Evolutionary conservation across 2,113 vertebrate genomes (phyloP).

Genomic region (Colius striatus): DNA sequence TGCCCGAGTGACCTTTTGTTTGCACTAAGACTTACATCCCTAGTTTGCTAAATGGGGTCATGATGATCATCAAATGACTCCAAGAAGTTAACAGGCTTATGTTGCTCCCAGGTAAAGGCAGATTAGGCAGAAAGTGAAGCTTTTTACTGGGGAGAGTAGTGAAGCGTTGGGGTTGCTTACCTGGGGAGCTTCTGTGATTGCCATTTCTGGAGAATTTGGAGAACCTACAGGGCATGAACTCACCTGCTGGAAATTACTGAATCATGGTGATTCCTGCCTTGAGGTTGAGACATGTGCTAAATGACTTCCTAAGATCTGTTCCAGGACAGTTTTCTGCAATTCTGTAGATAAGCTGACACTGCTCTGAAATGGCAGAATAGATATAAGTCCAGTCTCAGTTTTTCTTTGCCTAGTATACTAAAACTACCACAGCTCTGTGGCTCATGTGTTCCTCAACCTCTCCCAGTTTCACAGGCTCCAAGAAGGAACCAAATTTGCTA

Average conservation of each 20-base stretch:
- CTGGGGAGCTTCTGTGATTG: neutral
- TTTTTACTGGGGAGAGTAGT: neutral
- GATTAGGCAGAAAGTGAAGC: neutral
- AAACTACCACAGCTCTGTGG: neutral
- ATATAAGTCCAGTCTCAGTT: neutral
- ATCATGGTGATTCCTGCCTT: neutral
- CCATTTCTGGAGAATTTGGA: conserved; percentile 20
- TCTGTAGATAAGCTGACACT: neutral
- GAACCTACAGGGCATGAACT: neutral
- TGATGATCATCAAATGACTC: conserved; percentile 6
- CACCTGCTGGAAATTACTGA: conserved; percentile 20
- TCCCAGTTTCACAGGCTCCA: neutral
- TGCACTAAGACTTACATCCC: neutral
- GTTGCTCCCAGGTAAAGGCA: conserved; percentile 1
- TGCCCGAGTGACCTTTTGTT: neutral
- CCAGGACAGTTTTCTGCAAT: neutral
- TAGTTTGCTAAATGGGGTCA: neutral
- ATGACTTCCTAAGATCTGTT: conserved; percentile 7
- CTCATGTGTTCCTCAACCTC: neutral
- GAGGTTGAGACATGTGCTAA: neutral
- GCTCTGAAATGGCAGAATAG: neutral
- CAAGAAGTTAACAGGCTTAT: conserved; percentile 26
- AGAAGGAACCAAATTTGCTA: neutral
- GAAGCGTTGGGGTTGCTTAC: neutral
- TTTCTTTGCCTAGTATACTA: neutral